Conservation (phyloP, 2,113 vertebrate genomes). For the Pandion haliaetus region DNA sequence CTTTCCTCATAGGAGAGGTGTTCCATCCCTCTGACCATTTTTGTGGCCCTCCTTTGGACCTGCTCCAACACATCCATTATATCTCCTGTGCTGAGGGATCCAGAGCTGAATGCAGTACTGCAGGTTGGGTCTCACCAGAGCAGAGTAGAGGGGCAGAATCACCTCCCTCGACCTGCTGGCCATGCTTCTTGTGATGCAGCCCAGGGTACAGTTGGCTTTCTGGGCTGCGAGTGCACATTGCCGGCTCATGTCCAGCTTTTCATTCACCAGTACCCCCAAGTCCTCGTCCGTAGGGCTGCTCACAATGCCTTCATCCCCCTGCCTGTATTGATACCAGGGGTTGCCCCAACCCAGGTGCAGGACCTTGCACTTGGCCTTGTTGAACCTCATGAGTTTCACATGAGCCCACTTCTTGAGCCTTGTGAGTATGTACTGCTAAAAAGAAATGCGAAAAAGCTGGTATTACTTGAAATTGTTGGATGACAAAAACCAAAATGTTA, state of each 20-base stretch:
- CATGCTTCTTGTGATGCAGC: background rate
- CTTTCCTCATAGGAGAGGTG: background rate
- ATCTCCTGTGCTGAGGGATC: accelerated
- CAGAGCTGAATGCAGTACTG: accelerated
- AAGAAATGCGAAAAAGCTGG: background rate
- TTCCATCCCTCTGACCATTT: background rate
- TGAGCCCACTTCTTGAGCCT: background rate
- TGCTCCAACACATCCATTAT: background rate
- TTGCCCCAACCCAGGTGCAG: background rate
- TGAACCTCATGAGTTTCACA: background rate
- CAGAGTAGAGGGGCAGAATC: background rate
- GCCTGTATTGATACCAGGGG: background rate
- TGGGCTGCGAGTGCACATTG: background rate
- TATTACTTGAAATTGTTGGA: background rate
- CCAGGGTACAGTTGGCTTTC: background rate
- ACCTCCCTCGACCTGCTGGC: background rate
- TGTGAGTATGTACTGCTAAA: background rate
- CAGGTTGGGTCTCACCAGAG: background rate
- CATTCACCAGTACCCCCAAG: background rate
- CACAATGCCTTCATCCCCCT: background rate
- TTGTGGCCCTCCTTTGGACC: background rate
- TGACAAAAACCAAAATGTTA: background rate
- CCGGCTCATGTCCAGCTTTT: background rate
- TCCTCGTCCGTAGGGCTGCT: background rate
- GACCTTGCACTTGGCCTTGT: background rate